phyloP scores from a whole-genome alignment of 2,797 vertebrate genomes.

The Clarias fuscus region DNA sequence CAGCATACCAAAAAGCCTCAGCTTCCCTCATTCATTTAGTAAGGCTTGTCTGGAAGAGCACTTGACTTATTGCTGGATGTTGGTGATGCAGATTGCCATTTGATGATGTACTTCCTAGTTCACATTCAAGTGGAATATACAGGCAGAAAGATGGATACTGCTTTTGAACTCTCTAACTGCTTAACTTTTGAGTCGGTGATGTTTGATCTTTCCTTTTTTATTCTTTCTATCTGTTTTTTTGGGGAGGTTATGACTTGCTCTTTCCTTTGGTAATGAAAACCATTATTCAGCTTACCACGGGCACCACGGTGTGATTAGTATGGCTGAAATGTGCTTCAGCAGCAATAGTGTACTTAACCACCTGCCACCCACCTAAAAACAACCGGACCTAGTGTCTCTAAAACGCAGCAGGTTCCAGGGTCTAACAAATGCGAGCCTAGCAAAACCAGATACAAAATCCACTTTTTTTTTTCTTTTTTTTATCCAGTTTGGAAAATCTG shows the following conservation, averaged over 20 bases:
- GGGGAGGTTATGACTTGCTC: slow-evolving; percentile 38
- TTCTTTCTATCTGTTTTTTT: not conserved
- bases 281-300: slow-evolving; percentile 50
- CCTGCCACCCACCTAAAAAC: slow-evolving; percentile 28
- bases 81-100: not conserved
- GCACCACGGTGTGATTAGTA: slow-evolving; percentile 42
- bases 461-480: no score
- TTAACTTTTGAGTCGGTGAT: slow-evolving; percentile 22
- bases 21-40: slow-evolving; percentile 18
- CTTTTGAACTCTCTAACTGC: slow-evolving; percentile 19
- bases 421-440: slow-evolving; percentile 6
- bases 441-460: no score
- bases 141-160: not conserved
- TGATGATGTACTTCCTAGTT: not conserved
- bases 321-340: slow-evolving; percentile 44
- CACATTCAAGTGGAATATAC: not conserved
- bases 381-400: slow-evolving; percentile 30
- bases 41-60: slow-evolving; percentile 5
- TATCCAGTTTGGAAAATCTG: no score
- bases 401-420: not conserved
- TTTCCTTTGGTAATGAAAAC: slow-evolving; percentile 49
- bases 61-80: not conserved
- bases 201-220: not conserved
- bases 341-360: slow-evolving; percentile 17
- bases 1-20: slow-evolving; percentile 35